These are phyloP conservation scores for Piprites chloris DNA, from an alignment of 2,113 vertebrate genomes.

Conservation along the genomic window DNA sequence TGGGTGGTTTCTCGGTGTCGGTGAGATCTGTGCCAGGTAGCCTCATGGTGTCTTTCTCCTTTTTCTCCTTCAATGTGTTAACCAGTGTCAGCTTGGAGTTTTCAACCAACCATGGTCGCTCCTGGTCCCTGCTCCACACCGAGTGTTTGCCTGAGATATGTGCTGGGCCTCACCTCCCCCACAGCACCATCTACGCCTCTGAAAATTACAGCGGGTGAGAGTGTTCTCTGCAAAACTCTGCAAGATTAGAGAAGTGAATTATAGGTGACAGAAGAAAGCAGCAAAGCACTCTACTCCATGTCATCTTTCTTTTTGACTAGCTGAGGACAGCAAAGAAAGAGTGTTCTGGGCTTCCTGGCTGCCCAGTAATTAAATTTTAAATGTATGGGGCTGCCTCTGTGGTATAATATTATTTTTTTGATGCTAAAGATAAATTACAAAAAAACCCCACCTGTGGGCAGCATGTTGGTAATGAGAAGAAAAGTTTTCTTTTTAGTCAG, in stretches of 20 bases:
- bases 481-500: neutral
- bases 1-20: neutral
- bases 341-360: neutral
- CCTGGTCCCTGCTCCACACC: constrained; percentile 91
- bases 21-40: neutral
- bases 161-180: constrained; percentile 89
- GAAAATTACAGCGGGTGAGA: constrained; percentile 97
- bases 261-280: neutral
- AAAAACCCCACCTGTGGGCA: neutral
- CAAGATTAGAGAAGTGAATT: neutral
- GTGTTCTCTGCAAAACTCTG: neutral
- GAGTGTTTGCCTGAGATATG: constrained; percentile 95
- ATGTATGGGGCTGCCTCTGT: neutral
- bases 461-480: neutral
- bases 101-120: constrained; percentile 92
- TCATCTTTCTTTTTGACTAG: neutral
- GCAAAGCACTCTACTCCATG: neutral
- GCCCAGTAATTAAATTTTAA: neutral
- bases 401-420: neutral
- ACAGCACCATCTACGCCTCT: constrained; percentile 93
- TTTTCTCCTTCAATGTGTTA: neutral
- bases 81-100: constrained; percentile 90
- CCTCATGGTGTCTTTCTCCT: neutral
- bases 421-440: neutral
- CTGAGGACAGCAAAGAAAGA: neutral